Evolutionary conservation across 2,888 invertebrate genomes (phyloP).

Genomic region (Philereme transversata): DNA sequence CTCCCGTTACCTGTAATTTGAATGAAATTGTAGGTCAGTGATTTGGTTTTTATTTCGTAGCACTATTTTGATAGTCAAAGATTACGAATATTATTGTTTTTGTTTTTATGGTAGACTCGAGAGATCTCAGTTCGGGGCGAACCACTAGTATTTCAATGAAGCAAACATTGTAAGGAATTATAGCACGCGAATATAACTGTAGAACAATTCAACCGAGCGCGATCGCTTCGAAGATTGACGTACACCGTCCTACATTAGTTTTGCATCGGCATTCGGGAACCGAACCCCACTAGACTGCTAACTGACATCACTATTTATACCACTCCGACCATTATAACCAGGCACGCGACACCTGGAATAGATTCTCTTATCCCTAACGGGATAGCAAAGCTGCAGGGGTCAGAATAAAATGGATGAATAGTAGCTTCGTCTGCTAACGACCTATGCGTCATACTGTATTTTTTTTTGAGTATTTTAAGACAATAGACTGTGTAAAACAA

Average conservation of each 20-base stretch:
- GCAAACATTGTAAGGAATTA: conserved; percentile 4
- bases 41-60: too few species aligned
- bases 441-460: conserved; percentile 60
- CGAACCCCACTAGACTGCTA: conserved; percentile 60
- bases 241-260: conserved; percentile 67
- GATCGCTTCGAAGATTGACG: conserved; percentile 62
- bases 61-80: too few species aligned
- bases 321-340: conserved; percentile 48
- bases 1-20: too few species aligned
- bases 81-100: too few species aligned
- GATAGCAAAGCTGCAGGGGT: conserved; percentile 29
- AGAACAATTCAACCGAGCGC: conserved; percentile 36
- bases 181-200: conserved; percentile 17
- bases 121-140: too few species aligned
- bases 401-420: conserved; percentile 43
- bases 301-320: conserved; percentile 78
- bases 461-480: conserved; percentile 10
- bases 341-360: conserved; percentile 55
- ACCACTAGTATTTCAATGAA: not conserved
- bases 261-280: conserved; percentile 75
- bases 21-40: too few species aligned
- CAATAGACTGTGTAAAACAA: conserved; percentile 14
- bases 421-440: conserved; percentile 58
- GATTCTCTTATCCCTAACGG: conserved; percentile 39
- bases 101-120: too few species aligned